phyloP scores from a whole-genome alignment of 2,888 invertebrate genomes.

The Perizoma affinitatum region DNA sequence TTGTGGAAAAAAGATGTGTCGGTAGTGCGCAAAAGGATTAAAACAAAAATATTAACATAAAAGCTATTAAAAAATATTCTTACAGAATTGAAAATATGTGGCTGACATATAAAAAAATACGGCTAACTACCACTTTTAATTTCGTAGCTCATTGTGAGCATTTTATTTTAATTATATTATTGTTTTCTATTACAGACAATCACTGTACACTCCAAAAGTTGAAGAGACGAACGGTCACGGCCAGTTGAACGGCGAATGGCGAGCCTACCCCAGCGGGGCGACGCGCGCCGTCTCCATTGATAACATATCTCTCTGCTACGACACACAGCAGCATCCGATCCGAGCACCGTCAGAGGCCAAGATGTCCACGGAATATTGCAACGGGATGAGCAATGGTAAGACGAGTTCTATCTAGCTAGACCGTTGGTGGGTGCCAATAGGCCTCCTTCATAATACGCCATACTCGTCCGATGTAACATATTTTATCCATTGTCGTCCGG shows the following conservation, averaged over 20 bases:
- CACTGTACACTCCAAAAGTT: conserved; percentile 88
- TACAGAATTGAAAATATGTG: too few relatives aligned
- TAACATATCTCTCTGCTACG: conserved; percentile 84
- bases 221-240: conserved; percentile 79
- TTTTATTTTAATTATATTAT: background rate
- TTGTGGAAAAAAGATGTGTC: too few relatives aligned
- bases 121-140: background rate
- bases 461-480: too few relatives aligned
- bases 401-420: background rate
- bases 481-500: too few relatives aligned
- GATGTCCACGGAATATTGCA: conserved; percentile 66
- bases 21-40: too few relatives aligned
- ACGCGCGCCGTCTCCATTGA: conserved; percentile 86
- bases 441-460: too few relatives aligned
- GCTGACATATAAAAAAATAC: background rate
- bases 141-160: too few relatives aligned
- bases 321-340: conserved; percentile 63
- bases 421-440: too few relatives aligned
- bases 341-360: conserved; percentile 75
- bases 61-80: too few relatives aligned
- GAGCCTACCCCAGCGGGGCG: conserved; percentile 67
- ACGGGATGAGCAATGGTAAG: conserved; percentile 19
- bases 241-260: conserved; percentile 65
- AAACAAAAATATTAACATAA: too few relatives aligned
- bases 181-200: conserved; percentile 73